Percentiles rank a stretch among this genome's conserved stretches.
These are phyloP conservation scores for Artibeus jamaicensis DNA, from an alignment of 2,797 vertebrate genomes.

Conservation along the genomic window DNA sequence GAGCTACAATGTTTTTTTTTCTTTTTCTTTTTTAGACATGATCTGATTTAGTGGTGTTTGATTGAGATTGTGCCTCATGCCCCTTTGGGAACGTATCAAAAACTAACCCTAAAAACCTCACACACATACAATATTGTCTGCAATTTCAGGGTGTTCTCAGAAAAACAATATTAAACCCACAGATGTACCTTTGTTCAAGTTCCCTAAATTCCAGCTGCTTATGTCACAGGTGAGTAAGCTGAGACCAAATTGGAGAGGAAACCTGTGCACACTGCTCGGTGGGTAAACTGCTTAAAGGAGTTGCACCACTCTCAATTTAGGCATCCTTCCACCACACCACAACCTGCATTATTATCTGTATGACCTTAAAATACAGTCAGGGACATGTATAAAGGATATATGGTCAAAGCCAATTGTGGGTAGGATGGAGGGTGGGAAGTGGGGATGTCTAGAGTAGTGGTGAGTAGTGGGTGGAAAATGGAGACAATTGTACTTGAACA, in stretches of 20 bases:
- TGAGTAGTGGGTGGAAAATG: no score
- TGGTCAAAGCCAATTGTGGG: no score
- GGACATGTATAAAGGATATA: no score
- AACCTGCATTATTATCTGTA: neutral
- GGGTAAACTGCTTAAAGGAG: neutral
- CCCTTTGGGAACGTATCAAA: neutral
- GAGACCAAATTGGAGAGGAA: neutral
- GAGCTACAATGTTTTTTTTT: neutral
- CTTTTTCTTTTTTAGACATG: neutral
- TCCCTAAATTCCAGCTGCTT: neutral
- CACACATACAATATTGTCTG: neutral
- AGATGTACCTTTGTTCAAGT: neutral
- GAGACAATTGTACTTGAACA: no score
- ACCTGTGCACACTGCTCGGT: no score
- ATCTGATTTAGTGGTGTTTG: neutral
- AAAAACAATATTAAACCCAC: neutral
- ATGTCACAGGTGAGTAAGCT: neutral
- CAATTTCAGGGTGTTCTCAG: neutral
- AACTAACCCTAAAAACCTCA: neutral
- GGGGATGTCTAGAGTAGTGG: no score
- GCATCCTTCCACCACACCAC: neutral
- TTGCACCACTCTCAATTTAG: no score
- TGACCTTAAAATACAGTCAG: neutral
- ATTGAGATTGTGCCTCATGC: neutral
- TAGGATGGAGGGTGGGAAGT: no score